These are phyloP conservation scores for Squalus acanthias DNA, from an alignment of 2,797 vertebrate species.

Conservation along the genomic window DNA sequence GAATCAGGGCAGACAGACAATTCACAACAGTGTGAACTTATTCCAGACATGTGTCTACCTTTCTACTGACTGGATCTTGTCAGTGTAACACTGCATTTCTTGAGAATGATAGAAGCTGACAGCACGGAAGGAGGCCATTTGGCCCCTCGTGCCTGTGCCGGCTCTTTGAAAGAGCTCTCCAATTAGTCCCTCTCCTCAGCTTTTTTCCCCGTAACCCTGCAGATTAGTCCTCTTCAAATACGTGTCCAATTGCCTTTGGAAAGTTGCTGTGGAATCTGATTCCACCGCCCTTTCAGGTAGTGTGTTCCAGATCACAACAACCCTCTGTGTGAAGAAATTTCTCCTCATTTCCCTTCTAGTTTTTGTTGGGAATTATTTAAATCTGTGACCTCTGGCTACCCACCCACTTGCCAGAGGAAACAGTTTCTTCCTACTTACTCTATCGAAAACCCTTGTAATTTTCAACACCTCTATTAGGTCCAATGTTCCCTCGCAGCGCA, in stretches of 20 bases:
- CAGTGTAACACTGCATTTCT: neutral
- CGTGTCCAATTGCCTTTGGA: neutral
- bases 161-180: neutral
- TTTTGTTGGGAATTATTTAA: neutral
- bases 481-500: too few species aligned
- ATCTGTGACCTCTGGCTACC: neutral
- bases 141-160: neutral
- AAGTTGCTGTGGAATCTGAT: too few species aligned
- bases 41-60: neutral
- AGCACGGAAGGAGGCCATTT: neutral
- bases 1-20: neutral
- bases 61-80: neutral
- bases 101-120: neutral
- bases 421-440: neutral
- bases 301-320: neutral
- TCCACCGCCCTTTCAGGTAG: too few species aligned
- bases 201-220: neutral
- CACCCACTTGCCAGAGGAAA: neutral
- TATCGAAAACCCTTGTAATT: neutral
- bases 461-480: neutral
- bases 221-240: neutral
- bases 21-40: neutral
- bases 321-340: neutral
- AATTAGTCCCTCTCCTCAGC: neutral
- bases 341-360: neutral